phyloP scores from a whole-genome alignment of 2,113 vertebrate genomes.

The Regulus satrapa region DNA sequence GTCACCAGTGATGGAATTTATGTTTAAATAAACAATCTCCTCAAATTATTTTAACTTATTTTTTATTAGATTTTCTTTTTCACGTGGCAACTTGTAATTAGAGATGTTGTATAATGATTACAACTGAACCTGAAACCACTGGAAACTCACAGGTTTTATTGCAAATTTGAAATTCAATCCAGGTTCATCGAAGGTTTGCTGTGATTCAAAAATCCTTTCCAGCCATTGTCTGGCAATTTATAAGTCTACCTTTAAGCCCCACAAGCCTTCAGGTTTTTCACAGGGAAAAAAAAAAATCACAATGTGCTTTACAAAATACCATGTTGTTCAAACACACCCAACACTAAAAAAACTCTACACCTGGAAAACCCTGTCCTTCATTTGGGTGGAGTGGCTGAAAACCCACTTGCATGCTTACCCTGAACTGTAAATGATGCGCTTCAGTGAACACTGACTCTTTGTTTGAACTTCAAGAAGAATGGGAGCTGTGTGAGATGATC shows the following conservation, averaged over 20 bases:
- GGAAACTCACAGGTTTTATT: conserved; percentile 38
- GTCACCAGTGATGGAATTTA: neutral
- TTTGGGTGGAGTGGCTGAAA: neutral
- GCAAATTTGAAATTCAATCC: conserved; percentile 10
- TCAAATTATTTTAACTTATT: neutral
- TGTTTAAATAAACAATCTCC: neutral
- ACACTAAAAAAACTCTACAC: neutral
- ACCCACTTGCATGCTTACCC: neutral
- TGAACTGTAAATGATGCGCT: neutral
- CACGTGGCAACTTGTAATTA: neutral
- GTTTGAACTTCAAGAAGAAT: neutral
- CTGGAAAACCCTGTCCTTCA: neutral
- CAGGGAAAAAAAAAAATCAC: neutral
- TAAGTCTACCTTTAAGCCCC: neutral
- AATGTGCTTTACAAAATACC: neutral
- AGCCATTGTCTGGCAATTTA: neutral
- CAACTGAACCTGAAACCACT: conserved; percentile 14
- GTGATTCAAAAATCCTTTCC: conserved; percentile 47
- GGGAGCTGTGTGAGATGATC: neutral
- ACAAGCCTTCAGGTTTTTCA: neutral
- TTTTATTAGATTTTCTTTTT: neutral
- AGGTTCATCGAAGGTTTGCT: conserved; percentile 28
- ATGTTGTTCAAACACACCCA: fast-evolving
- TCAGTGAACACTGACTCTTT: conserved; percentile 25
- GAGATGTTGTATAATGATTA: neutral